Percentiles rank a stretch among this genome's conserved stretches.
Evolutionary conservation across 64 coral and sea anemone species (phyloP).

Genomic region (Stylophora pistillata): DNA sequence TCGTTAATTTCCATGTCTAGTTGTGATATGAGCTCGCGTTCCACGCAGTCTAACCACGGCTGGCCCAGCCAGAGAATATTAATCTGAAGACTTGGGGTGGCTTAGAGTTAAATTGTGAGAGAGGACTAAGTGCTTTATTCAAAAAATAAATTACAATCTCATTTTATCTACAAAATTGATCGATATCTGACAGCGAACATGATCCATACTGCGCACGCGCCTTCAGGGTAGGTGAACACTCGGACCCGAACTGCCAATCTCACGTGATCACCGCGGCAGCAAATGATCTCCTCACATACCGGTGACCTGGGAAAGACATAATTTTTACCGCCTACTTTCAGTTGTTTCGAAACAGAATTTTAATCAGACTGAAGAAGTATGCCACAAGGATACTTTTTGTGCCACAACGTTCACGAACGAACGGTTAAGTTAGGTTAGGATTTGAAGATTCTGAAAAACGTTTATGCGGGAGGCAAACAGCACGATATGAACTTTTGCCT

Average conservation of each 20-base stretch:
- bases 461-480: too few relatives aligned
- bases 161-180: slow-evolving; percentile 72
- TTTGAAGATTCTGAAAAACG: too few relatives aligned
- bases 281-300: slow-evolving; percentile 96
- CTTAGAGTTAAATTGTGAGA: background rate
- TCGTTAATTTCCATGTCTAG: too few relatives aligned
- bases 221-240: slow-evolving; percentile 87
- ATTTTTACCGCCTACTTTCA: background rate
- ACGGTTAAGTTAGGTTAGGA: background rate
- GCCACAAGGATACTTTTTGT: background rate
- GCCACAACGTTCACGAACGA: background rate
- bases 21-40: too few relatives aligned
- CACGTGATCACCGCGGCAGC: slow-evolving; percentile 96
- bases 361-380: background rate
- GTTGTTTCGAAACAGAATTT: too few relatives aligned
- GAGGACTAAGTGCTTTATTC: background rate
- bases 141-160: background rate
- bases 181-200: slow-evolving; percentile 99
- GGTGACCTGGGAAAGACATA: slow-evolving; percentile 60
- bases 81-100: background rate
- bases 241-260: slow-evolving; percentile 87
- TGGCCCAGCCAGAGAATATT: too few relatives aligned
- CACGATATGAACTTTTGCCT: too few relatives aligned
- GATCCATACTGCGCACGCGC: slow-evolving; percentile 96
- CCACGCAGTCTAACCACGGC: too few relatives aligned